phyloP scores from a whole-genome alignment of 2,888 invertebrate genomes.

The Amiota communis region DNA sequence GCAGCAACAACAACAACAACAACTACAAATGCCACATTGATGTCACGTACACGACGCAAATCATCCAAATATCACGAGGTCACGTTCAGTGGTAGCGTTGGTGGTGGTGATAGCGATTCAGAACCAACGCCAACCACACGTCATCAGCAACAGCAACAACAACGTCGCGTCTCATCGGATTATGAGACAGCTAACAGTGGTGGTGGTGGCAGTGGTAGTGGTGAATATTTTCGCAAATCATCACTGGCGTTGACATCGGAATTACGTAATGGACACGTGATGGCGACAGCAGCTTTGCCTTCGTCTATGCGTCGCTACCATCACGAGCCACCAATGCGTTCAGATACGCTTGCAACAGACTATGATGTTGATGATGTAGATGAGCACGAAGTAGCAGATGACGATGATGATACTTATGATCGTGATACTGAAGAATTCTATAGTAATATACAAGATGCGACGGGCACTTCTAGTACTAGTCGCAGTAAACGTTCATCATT shows the following conservation, averaged over 20 bases:
- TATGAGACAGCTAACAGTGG: conserved; percentile 43
- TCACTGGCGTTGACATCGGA: conserved; percentile 37
- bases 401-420: conserved; percentile 62
- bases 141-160: conserved; percentile 41
- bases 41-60: conserved; percentile 53
- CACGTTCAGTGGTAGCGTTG: conserved; percentile 68
- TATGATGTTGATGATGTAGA: conserved; percentile 61
- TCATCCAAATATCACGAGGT: conserved; percentile 68
- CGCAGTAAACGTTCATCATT: conserved; percentile 71
- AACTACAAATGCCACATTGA: not conserved
- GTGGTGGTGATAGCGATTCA: conserved; percentile 60
- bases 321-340: conserved; percentile 45
- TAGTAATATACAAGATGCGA: conserved; percentile 70
- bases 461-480: conserved; percentile 52
- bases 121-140: conserved; percentile 30
- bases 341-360: conserved; percentile 46
- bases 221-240: conserved; percentile 35
- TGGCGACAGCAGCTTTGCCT: not conserved
- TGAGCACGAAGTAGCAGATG: conserved; percentile 40
- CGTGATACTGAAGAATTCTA: conserved; percentile 71
- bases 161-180: conserved; percentile 41
- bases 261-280: conserved; percentile 21
- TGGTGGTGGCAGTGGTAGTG: conserved; percentile 35
- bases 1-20: conserved; percentile 21
- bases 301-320: not conserved